phyloP scores from a whole-genome alignment of 2,113 vertebrate genomes.

The Misgurnus anguillicaudatus region DNA sequence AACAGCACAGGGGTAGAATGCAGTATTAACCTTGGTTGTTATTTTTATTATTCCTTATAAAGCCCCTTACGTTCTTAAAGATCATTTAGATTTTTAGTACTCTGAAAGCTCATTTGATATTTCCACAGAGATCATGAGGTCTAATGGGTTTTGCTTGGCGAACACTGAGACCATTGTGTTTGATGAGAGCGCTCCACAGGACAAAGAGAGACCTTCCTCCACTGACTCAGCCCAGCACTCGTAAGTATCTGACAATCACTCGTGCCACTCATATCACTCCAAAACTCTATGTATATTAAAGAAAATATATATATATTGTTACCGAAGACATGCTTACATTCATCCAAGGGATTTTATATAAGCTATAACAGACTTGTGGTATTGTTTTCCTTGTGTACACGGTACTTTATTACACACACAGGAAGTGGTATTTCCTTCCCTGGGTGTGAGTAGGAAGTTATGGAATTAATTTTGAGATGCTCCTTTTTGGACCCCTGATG shows the following conservation, averaged over 20 bases:
- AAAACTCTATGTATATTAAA: background rate
- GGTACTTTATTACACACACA: slow-evolving; percentile 53
- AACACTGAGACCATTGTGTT: slow-evolving; percentile 97
- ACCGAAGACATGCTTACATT: slow-evolving; percentile 33
- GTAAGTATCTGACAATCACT: slow-evolving; percentile 70
- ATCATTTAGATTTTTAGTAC: background rate
- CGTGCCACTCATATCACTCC: background rate
- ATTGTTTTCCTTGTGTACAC: slow-evolving; percentile 52
- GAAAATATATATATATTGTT: background rate
- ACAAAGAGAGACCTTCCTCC: slow-evolving; percentile 86
- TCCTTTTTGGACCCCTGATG: slow-evolving; percentile 43
- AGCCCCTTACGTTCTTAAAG: no score
- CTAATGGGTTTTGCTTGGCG: slow-evolving; percentile 96
- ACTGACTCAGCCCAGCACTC: slow-evolving; percentile 83
- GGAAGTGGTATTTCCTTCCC: slow-evolving; percentile 74
- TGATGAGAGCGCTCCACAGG: slow-evolving; percentile 84
- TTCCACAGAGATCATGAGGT: slow-evolving; percentile 92
- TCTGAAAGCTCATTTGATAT: background rate
- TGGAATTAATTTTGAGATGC: slow-evolving; percentile 39
- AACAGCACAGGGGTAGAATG: no score
- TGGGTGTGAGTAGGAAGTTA: slow-evolving; percentile 64
- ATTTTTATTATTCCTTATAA: no score
- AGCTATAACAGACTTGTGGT: background rate
- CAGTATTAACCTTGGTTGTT: no score
- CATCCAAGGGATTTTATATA: background rate